Base-by-base conservation (phyloP, 1,140 invertebrate species). In the Diabrotica virgifera region DNA sequence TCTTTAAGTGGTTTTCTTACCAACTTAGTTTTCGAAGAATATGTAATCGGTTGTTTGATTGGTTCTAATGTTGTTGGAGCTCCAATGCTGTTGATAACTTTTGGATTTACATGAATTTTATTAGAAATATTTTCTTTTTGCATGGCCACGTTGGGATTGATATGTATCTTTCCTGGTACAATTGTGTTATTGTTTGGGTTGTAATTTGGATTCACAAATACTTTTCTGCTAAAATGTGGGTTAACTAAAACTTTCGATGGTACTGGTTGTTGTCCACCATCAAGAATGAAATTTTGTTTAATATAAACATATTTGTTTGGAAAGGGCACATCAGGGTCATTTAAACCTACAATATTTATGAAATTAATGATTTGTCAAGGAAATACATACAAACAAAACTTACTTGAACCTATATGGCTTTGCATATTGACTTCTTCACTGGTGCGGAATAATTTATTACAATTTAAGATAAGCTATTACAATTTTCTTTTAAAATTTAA, bases 131-230 rank as follows among this genome's bases (percentile, higher is more conserved):
- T 55, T 59, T 38, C 11, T 64, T 52, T 59, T 10, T 40, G 52
- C 57, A 61, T 35, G 38, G 57, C n/a, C 37, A 64, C 35, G 58
- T 61, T 69, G 56, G 69, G 72, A 69, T 74, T 74, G 5, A 73
- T 56, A 60, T 68, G 70, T 12, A 70, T 73, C 59, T 69, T 58
- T 10, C 46, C 38, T 35, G 6, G 36, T 52, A 52, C 8, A 51
- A 24, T 10, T 6, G n/a, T 10, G 8, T 11, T 14, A 12, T 5
- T 64, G 37, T 0, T 10, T 14, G 36, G 14, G 12, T 54, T n/a
- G 69, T 76, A 77, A 59, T 77, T 71, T 9, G 74, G 77, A 70
- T 77, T 78, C 11, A 78, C 65, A 62, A 73, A 73, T 10, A 77
- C 76, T 55, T 70, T 75, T 36, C 66, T 67, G 35, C 69, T 70